Conservation (phyloP, 1,140 invertebrate genomes). For the Pseudomyrmex dendroicus region DNA sequence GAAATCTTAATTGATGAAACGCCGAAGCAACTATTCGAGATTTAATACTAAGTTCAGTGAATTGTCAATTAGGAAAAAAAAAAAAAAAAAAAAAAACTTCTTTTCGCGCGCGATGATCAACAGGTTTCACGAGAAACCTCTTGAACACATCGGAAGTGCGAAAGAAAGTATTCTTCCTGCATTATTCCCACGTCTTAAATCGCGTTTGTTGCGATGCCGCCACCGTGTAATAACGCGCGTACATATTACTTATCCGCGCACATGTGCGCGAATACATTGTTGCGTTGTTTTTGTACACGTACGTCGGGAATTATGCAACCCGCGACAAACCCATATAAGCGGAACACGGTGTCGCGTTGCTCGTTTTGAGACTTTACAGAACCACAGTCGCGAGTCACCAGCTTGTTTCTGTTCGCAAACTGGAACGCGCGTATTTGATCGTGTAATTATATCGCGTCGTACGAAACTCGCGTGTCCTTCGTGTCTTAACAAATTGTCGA, state of each 20-base stretch:
- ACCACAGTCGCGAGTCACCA: conserved; percentile 5
- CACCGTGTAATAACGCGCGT: conserved; percentile 35
- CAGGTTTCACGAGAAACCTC: background rate
- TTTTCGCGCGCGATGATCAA: background rate
- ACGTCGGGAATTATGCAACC: conserved; percentile 71
- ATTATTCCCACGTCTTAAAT: conserved; percentile 2
- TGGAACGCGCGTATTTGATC: background rate
- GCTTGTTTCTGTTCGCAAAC: background rate
- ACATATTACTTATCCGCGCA: conserved; percentile 58
- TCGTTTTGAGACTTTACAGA: background rate
- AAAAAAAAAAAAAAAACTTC: no score
- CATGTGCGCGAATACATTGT: conserved; percentile 48
- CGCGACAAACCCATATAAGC: conserved; percentile 53
- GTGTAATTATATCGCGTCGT: no score
- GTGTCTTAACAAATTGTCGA: no score
- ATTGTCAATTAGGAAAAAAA: no score
- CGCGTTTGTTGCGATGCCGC: conserved; percentile 26
- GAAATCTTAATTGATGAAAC: background rate
- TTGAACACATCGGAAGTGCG: background rate
- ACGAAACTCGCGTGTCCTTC: no score
- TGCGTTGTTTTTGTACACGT: background rate
- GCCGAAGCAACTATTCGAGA: no score
- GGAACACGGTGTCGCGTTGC: conserved; percentile 74
- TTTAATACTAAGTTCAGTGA: no score
- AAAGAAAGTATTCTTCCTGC: conserved; percentile 7